Evolutionary conservation across 1,140 invertebrate genomes (phyloP), one percentile per base, ranked within the genome.

Genomic region (Procambarus clarkii): DNA sequence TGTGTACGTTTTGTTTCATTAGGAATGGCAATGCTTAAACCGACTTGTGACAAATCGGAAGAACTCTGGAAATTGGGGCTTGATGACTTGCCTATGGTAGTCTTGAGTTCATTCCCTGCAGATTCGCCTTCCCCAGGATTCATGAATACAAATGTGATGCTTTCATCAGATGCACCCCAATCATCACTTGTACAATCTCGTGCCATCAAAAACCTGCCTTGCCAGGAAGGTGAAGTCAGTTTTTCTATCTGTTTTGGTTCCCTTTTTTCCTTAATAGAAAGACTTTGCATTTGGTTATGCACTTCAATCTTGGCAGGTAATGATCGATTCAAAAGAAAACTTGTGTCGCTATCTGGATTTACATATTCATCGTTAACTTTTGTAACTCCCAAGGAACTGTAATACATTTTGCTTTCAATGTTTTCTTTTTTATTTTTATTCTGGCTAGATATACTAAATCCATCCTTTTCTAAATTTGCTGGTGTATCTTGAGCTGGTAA

Each of bases 131-230:
- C 78, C 48, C 79, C 79, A 24, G 90, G 90, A 4, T 34, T 91
- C 84, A 91, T 87, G 79, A 91, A 91, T 15, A 91, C 69, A 54
- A 91, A 91, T n/a, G 90, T 91, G 24, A 91, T 91, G 60, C 90
- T 91, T 58, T 91, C 90, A 18, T 91, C 84, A 15, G 90, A 91
- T 13, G 90, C 85, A 45, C 84, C 85, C 78, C 84, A 91, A 46
- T 91, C 84, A 76, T 91, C 90, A 2, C 48, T 69, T 13, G 64
- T 11, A 1, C 54, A 79, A 24, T 86, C 90, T 9, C 60, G 76
- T 71, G 86, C 84, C 84, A 91, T 71, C 48, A 91, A 21, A 50
- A 91, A 91, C 13, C 34, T 74, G 18, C 90, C 90, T 1, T 76
- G 90, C 90, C 90, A 91, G 44, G 90, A 48, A 18, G 78, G 48